Evolutionary conservation across 2,113 vertebrate genomes (phyloP).

Genomic region (Paratilapia polleni): DNA sequence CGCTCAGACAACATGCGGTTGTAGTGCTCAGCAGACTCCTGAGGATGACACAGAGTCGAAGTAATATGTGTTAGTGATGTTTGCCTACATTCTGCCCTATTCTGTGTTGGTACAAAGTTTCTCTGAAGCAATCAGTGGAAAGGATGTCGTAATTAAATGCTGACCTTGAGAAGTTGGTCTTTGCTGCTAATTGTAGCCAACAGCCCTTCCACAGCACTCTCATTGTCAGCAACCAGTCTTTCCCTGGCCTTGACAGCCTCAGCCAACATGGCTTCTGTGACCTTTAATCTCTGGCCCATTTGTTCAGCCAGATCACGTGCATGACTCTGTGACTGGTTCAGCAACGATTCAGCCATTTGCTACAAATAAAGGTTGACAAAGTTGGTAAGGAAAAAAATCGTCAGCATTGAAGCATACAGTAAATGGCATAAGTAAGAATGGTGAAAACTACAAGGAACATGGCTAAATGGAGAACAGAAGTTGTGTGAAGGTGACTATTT

Average conservation of each 20-base stretch:
- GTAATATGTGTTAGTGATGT: not conserved
- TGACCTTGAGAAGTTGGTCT: constrained; percentile 82
- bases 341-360: constrained; percentile 74
- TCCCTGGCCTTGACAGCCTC: constrained; percentile 81
- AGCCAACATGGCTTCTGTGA: constrained; percentile 78
- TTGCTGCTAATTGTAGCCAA: constrained; percentile 81
- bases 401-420: not conserved
- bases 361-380: constrained; percentile 17
- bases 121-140: not conserved
- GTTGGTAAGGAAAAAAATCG: not conserved
- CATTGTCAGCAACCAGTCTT: constrained; percentile 79
- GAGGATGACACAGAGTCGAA: constrained; percentile 3
- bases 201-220: constrained; percentile 80
- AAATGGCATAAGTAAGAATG: not conserved
- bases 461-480: not conserved
- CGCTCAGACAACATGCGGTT: constrained; percentile 77
- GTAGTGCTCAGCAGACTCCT: constrained; percentile 81
- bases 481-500: not conserved
- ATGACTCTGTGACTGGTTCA: constrained; percentile 75
- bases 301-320: constrained; percentile 76
- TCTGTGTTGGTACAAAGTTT: not conserved
- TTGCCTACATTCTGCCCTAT: not conserved
- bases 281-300: constrained; percentile 82
- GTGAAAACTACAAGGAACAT: not conserved
- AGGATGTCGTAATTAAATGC: not conserved